phyloP scores from a whole-genome alignment of 2,113 vertebrate genomes.

The Gorsachius goisagi region DNA sequence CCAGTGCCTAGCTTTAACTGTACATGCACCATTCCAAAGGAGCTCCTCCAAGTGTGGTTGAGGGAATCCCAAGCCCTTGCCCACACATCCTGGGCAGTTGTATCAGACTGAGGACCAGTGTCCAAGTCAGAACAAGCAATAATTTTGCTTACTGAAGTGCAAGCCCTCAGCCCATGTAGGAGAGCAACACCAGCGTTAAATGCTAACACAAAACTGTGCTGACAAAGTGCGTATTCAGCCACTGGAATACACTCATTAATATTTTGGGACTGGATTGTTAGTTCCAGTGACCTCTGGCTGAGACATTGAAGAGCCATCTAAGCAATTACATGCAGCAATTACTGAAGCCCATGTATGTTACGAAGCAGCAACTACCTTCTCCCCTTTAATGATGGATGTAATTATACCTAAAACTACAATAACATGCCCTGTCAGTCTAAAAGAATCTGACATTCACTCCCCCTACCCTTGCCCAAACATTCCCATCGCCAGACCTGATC shows the following conservation, averaged over 20 bases:
- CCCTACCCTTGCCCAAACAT: neutral
- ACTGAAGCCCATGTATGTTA: neutral
- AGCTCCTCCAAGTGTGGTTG: neutral
- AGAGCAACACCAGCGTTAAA: neutral
- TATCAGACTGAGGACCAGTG: neutral
- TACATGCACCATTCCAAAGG: neutral
- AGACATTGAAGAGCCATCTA: neutral
- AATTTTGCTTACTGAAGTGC: neutral
- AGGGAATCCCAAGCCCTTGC: neutral
- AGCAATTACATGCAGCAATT: neutral
- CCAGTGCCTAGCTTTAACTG: neutral
- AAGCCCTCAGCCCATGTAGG: neutral
- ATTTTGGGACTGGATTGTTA: neutral
- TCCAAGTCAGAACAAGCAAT: neutral
- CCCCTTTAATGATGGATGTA: neutral
- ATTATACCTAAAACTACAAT: neutral
- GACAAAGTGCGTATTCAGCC: neutral
- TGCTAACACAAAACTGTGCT: too few relatives aligned
- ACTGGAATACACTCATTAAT: neutral
- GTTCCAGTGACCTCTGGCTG: neutral
- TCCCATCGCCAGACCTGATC: too few relatives aligned
- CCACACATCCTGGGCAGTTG: neutral
- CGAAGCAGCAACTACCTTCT: neutral
- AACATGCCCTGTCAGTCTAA: neutral
- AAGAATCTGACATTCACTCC: neutral